Conservation (phyloP, 2,888 invertebrate genomes). For the Ephialtes manifestator region DNA sequence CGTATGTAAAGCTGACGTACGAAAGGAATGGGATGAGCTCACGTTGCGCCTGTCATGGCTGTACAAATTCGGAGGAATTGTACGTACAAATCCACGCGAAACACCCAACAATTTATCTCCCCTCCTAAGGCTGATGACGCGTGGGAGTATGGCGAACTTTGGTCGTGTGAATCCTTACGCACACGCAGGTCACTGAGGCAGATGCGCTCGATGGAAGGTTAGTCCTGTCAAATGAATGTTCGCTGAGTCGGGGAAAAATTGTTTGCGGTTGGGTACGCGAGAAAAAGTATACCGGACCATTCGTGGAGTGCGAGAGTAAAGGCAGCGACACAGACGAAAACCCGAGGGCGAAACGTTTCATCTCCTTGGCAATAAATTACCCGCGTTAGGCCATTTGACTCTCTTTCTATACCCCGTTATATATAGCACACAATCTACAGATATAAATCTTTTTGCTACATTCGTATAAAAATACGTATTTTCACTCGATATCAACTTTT, state of each 20-base stretch:
- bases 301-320: slow-evolving; percentile 27
- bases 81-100: slow-evolving; percentile 22
- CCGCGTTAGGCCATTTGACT: not conserved
- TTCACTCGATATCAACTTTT: slow-evolving; percentile 6
- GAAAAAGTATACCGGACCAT: slow-evolving; percentile 39
- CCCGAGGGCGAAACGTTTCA: not conserved
- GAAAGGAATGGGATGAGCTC: not conserved
- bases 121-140: not conserved
- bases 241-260: slow-evolving; percentile 63
- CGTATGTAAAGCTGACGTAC: too few species aligned
- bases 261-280: slow-evolving; percentile 19
- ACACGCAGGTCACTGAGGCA: not conserved
- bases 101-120: slow-evolving; percentile 33
- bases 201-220: not conserved
- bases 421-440: not conserved
- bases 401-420: not conserved
- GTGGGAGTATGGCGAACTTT: slow-evolving; percentile 10
- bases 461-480: not conserved
- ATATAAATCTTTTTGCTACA: not conserved
- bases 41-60: not conserved
- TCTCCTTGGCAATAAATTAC: slow-evolving; percentile 22
- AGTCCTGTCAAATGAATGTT: slow-evolving; percentile 52
- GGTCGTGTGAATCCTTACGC: slow-evolving; percentile 25
- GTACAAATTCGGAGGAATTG: not conserved
- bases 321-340: slow-evolving; percentile 24